phyloP scores from a whole-genome alignment of 2,888 invertebrate species.

The Lepetodrilus schrolli region DNA sequence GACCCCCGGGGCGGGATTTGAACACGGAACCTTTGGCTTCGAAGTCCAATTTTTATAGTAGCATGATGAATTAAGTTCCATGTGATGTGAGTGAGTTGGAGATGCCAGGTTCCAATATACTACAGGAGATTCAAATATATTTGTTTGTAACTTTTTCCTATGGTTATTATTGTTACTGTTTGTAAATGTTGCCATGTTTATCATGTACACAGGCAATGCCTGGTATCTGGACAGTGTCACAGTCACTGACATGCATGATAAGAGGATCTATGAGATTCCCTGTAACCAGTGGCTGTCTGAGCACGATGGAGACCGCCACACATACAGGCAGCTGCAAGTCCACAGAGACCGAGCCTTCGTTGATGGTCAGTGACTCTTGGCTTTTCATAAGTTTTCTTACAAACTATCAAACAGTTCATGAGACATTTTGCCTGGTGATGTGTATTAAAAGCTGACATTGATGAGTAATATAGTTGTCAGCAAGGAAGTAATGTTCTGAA shows the following conservation, averaged over 20 bases:
- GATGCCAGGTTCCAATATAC: neutral
- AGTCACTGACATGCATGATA: conserved; percentile 65
- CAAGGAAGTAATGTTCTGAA: too few species aligned
- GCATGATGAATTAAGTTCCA: neutral
- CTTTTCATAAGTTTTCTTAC: neutral
- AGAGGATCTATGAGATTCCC: conserved; percentile 64
- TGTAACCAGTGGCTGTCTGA: conserved; percentile 71
- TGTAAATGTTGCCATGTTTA: neutral
- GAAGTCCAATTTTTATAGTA: neutral
- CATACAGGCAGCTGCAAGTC: conserved; percentile 62
- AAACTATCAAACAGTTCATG: too few species aligned
- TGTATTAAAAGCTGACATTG: neutral
- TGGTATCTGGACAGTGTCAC: conserved; percentile 71
- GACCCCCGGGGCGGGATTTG: too few species aligned
- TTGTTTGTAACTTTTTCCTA: neutral
- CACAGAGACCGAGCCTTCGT: conserved; percentile 61
- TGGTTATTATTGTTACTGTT: neutral
- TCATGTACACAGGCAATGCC: conserved; percentile 61
- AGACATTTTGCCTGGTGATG: neutral
- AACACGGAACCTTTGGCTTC: too few species aligned
- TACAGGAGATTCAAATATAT: neutral
- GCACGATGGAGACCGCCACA: conserved; percentile 64
- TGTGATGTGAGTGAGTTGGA: neutral
- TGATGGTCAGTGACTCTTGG: conserved; percentile 56
- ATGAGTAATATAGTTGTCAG: neutral